Conservation (phyloP, 2,113 vertebrate genomes). For the Zapus hudsonius region DNA sequence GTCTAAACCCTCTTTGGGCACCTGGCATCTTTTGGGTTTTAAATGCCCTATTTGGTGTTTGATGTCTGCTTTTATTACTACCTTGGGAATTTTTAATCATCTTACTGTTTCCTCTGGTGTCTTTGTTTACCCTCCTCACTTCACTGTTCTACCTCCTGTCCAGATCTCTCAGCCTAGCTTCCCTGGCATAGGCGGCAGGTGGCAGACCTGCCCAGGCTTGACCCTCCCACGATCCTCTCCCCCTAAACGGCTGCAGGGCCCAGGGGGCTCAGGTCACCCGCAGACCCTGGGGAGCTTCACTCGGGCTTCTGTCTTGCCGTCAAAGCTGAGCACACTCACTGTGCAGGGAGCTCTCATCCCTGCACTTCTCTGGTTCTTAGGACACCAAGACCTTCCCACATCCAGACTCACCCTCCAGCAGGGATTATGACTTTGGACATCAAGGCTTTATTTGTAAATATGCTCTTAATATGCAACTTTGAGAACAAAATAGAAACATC, state of each 20-base stretch:
- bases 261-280: background rate
- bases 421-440: slow-evolving; percentile 66
- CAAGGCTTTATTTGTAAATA: slow-evolving; percentile 82
- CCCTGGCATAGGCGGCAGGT: slow-evolving; percentile 44
- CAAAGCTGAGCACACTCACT: background rate
- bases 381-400: background rate
- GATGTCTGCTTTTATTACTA: slow-evolving; percentile 46
- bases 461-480: slow-evolving; percentile 80
- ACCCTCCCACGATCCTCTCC: background rate
- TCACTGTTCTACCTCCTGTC: slow-evolving; percentile 72
- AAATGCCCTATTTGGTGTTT: background rate
- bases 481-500: slow-evolving; percentile 81
- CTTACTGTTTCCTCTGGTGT: slow-evolving; percentile 35
- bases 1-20: background rate
- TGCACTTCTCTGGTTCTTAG: background rate
- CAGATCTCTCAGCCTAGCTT: slow-evolving; percentile 58
- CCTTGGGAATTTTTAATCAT: slow-evolving; percentile 41
- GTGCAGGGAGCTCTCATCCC: background rate
- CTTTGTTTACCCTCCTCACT: slow-evolving; percentile 70
- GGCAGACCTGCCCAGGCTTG: slow-evolving; percentile 23
- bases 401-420: slow-evolving; percentile 59
- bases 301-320: background rate
- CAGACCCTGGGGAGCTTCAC: background rate
- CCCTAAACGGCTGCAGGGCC: background rate
- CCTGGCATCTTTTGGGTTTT: background rate